A percentile compares a stretch with the other conserved stretches of the same genome.
These are phyloP conservation scores for Myotis myotis DNA, from an alignment of 2,797 vertebrate genomes.

Conservation along the genomic window DNA sequence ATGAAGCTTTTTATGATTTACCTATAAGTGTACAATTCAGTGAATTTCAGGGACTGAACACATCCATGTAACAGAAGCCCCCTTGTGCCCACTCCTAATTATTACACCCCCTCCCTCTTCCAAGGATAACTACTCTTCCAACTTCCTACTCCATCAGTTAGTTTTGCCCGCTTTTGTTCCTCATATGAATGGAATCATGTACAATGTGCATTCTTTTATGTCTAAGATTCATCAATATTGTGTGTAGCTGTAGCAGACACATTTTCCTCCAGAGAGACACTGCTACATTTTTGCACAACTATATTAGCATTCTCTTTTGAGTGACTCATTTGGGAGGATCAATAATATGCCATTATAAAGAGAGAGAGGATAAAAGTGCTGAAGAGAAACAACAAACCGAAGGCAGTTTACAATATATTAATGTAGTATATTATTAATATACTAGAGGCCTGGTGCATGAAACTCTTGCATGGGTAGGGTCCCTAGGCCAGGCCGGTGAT, in stretches of 20 bases:
- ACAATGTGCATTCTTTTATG: neutral
- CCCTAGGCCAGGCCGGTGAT: too few relatives aligned
- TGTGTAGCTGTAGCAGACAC: slow-evolving; percentile 20
- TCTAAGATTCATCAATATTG: slow-evolving; percentile 17
- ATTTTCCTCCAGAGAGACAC: slow-evolving; percentile 42
- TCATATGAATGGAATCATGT: neutral
- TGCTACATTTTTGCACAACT: slow-evolving; percentile 26
- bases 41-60: slow-evolving; percentile 14
- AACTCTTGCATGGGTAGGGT: too few relatives aligned
- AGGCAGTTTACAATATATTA: slow-evolving; percentile 43
- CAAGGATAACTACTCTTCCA: neutral
- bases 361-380: slow-evolving; percentile 27
- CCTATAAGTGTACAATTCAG: neutral
- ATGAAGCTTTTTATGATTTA: neutral
- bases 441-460: too few relatives aligned
- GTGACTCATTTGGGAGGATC: slow-evolving; percentile 55
- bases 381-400: slow-evolving; percentile 25
- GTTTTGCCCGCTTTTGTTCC: slow-evolving; percentile 35
- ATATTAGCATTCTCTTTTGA: slow-evolving; percentile 51
- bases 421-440: neutral
- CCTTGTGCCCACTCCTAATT: neutral
- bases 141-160: neutral
- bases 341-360: slow-evolving; percentile 56
- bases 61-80: slow-evolving; percentile 1
- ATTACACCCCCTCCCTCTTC: neutral